Conservation (phyloP, 2,888 invertebrate species). For the Synanthedon vespiformis region DNA sequence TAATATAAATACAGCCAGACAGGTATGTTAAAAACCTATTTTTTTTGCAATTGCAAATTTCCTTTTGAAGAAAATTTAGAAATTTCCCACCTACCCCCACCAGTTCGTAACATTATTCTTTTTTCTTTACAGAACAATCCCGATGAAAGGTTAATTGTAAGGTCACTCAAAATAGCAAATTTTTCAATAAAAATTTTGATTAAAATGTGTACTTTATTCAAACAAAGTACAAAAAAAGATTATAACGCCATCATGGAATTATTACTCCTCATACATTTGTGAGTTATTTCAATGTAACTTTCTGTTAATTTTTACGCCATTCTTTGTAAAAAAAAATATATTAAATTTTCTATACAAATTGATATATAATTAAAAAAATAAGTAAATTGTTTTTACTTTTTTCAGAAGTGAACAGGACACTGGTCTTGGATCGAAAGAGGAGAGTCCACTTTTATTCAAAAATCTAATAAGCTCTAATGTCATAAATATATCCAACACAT, state of each 20-base stretch:
- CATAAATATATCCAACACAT: conserved; percentile 17
- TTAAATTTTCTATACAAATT: too few species aligned
- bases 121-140: conserved; percentile 32
- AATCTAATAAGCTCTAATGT: conserved; percentile 25
- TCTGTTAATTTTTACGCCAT: too few species aligned
- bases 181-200: conserved; percentile 61
- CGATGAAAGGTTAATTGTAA: conserved; percentile 43
- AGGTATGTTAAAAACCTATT: not conserved
- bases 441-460: conserved; percentile 10
- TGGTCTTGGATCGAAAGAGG: not conserved
- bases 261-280: conserved; percentile 32
- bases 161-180: conserved; percentile 57
- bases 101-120: not conserved
- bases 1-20: conserved; percentile 26
- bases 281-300: conserved; percentile 17
- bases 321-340: too few species aligned
- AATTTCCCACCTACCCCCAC: too few species aligned
- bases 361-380: too few species aligned
- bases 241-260: conserved; percentile 27
- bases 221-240: conserved; percentile 21
- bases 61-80: too few species aligned
- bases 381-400: conserved; percentile 3
- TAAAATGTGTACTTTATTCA: conserved; percentile 49
- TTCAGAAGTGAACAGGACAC: too few species aligned
- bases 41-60: too few species aligned